Percentiles rank a stretch among this genome's conserved stretches.
These are phyloP conservation scores for Dicaeum eximium DNA, from an alignment of 2,113 vertebrate genomes.

Conservation along the genomic window DNA sequence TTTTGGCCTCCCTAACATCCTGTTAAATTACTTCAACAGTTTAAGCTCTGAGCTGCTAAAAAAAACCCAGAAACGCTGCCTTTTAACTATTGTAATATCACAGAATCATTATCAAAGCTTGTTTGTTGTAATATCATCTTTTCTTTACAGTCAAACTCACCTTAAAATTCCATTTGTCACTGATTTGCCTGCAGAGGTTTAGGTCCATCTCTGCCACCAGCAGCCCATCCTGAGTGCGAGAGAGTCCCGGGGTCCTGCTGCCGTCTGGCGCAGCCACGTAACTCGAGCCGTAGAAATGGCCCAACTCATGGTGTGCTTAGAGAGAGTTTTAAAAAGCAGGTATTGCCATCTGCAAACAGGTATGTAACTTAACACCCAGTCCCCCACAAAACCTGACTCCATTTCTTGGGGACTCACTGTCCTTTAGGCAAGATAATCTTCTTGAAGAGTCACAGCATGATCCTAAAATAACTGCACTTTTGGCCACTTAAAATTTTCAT, in stretches of 20 bases:
- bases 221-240: constrained; percentile 85
- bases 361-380: neutral
- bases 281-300: constrained; percentile 95
- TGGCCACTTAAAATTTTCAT: neutral
- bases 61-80: neutral
- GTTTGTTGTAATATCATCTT: neutral
- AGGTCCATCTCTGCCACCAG: constrained; percentile 89
- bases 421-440: neutral
- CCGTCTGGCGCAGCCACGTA: constrained; percentile 89
- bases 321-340: neutral
- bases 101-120: neutral
- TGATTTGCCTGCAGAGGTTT: constrained; percentile 90
- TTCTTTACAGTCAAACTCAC: constrained; percentile 61
- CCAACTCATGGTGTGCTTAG: constrained; percentile 88
- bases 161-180: constrained; percentile 94
- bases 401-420: neutral
- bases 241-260: constrained; percentile 88
- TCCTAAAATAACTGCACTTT: neutral
- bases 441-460: neutral
- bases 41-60: neutral
- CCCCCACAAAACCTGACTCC: neutral
- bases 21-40: neutral
- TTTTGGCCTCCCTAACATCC: neutral
- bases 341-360: neutral
- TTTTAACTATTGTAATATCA: neutral